Evolutionary conservation across 2,797 vertebrate genomes (phyloP).

Genomic region (Silurus lanzhouensis): DNA sequence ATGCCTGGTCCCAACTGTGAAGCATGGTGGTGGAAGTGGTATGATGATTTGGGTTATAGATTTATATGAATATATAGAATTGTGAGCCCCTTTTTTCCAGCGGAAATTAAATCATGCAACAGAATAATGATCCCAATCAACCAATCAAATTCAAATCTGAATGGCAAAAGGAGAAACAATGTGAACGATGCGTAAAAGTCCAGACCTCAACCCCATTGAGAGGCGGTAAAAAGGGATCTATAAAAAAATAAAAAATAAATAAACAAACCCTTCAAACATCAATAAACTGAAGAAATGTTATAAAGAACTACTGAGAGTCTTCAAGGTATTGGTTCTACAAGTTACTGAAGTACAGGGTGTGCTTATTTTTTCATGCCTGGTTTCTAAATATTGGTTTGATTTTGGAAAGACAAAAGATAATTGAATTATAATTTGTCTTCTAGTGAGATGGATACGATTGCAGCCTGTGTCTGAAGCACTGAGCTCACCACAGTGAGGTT

Average conservation of each 20-base stretch:
- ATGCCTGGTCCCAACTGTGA: not conserved
- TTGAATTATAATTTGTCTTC: not conserved
- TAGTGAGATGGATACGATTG: not conserved
- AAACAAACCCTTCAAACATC: not conserved
- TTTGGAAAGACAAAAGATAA: not conserved
- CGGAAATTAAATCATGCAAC: too few relatives aligned
- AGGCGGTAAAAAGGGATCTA: not conserved
- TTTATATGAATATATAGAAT: too few relatives aligned
- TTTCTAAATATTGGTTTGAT: not conserved
- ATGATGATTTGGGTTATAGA: not conserved
- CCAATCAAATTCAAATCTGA: not conserved
- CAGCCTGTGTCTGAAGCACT: not conserved
- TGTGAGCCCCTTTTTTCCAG: too few relatives aligned
- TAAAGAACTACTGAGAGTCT: not conserved
- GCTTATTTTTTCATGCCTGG: not conserved
- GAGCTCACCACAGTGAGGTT: constrained; percentile 89
- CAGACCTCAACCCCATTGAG: not conserved
- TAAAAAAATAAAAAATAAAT: not conserved
- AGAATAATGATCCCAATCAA: not conserved
- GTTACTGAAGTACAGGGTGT: not conserved
- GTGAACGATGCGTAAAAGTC: not conserved
- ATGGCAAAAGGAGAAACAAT: not conserved
- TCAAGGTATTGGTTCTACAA: not conserved
- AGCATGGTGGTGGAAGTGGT: not conserved
- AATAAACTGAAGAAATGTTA: not conserved